These are phyloP conservation scores for Empis stercorea DNA, from an alignment of 2,888 invertebrate species.

Conservation along the genomic window DNA sequence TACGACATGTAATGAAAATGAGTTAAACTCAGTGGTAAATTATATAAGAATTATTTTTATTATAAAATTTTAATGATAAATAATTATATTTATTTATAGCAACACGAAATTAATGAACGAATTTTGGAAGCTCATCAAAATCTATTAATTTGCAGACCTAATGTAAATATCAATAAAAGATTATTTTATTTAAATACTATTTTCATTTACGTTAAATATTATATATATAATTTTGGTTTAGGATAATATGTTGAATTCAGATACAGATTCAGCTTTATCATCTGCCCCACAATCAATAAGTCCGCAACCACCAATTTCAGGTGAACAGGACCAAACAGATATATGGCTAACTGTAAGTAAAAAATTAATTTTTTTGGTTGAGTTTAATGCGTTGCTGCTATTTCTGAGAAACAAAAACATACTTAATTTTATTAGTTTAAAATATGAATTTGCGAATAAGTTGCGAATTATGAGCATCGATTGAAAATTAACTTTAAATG, in stretches of 20 bases:
- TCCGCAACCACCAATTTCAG: constrained; percentile 45
- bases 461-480: too few species aligned
- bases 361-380: neutral
- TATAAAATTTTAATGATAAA: constrained; percentile 1
- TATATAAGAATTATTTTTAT: constrained; percentile 7
- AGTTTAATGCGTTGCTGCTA: neutral
- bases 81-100: constrained; percentile 12
- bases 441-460: too few species aligned
- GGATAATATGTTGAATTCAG: constrained; percentile 37
- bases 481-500: too few species aligned
- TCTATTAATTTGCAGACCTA: constrained; percentile 23
- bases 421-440: too few species aligned
- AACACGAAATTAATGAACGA: constrained; percentile 22
- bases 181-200: neutral
- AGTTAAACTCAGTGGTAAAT: constrained; percentile 10
- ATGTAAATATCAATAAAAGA: too few species aligned
- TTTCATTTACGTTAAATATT: neutral
- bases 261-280: constrained; percentile 54
- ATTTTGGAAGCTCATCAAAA: constrained; percentile 19
- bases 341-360: constrained; percentile 35
- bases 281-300: constrained; percentile 58
- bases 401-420: too few species aligned
- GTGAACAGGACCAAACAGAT: constrained; percentile 28
- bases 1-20: constrained; percentile 19
- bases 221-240: constrained; percentile 8